A percentile compares a stretch with the other conserved stretches of the same genome.
Evolutionary conservation across 2,113 vertebrate species (phyloP).

Genomic region (Ceyx melanurus): DNA sequence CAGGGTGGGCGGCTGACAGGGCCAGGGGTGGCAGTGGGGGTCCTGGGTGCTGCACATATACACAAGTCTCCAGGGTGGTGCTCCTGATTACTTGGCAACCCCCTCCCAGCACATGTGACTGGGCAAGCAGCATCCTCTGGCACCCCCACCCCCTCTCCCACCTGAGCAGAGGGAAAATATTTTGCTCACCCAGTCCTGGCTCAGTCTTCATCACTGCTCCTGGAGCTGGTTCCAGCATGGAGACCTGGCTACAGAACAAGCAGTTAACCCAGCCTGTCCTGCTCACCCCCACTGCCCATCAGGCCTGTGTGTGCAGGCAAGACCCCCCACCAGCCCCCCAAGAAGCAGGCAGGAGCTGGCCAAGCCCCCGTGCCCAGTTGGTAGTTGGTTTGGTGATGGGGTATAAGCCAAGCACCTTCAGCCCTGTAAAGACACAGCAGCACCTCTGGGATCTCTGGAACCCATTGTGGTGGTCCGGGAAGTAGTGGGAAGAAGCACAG

Average conservation of each 20-base stretch:
- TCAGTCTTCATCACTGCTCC: constrained; percentile 58
- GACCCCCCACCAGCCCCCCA: background rate
- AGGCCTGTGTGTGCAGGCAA: background rate
- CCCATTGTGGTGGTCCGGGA: background rate
- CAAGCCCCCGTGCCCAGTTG: background rate
- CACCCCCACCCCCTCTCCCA: too few species aligned
- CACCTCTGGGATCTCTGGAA: background rate
- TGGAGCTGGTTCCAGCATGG: background rate
- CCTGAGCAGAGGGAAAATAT: background rate
- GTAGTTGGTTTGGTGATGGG: background rate
- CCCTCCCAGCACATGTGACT: rapidly evolving
- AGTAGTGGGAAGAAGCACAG: rapidly evolving
- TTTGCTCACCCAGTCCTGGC: constrained; percentile 56
- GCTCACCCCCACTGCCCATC: rapidly evolving
- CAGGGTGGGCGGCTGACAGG: constrained; percentile 89
- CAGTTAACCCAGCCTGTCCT: constrained; percentile 13
- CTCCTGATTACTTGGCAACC: rapidly evolving
- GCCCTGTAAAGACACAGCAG: background rate
- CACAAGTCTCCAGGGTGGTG: background rate
- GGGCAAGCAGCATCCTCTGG: background rate
- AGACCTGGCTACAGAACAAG: constrained; percentile 71
- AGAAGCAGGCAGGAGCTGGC: background rate
- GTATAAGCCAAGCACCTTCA: background rate
- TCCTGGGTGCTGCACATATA: constrained; percentile 58
- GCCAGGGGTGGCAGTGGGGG: constrained; percentile 24